phyloP scores from a whole-genome alignment of 2,797 vertebrate species.

The Cottoperca gobio region DNA sequence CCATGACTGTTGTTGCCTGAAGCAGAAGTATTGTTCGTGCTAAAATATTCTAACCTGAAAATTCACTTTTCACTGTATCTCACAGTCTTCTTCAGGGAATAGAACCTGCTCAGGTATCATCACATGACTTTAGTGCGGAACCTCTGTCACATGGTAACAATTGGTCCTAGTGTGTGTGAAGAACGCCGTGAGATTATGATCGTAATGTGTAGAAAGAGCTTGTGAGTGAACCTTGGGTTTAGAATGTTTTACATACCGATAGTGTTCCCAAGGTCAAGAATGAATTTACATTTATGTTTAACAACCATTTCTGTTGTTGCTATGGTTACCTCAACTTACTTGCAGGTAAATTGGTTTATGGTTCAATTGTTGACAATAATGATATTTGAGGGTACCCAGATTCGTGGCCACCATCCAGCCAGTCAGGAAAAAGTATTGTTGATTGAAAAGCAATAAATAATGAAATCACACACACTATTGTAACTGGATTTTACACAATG shows the following conservation, averaged over 20 bases:
- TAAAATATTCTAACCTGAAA: not conserved
- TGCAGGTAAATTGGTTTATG: not conserved
- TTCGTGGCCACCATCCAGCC: not conserved
- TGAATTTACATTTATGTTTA: not conserved
- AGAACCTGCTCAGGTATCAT: not conserved
- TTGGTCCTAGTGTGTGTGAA: not conserved
- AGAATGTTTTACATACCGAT: too few species aligned
- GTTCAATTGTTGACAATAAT: not conserved
- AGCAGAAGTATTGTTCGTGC: not conserved
- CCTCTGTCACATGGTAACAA: not conserved
- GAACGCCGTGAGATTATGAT: not conserved
- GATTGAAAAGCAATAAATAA: not conserved
- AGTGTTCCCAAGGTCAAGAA: not conserved
- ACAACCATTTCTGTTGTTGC: not conserved
- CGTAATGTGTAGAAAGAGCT: not conserved
- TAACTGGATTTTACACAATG: not conserved
- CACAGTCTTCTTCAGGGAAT: not conserved
- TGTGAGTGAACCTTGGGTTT: not conserved
- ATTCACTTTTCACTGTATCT: not conserved
- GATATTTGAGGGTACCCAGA: not conserved
- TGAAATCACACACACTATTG: not conserved
- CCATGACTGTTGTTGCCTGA: not conserved
- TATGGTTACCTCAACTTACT: not conserved
- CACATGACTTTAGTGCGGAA: not conserved
- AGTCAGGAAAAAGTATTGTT: not conserved